Evolutionary conservation across 2,113 vertebrate genomes (phyloP), one percentile per base, ranked within the genome.

Genomic region (Helogale parvula): DNA sequence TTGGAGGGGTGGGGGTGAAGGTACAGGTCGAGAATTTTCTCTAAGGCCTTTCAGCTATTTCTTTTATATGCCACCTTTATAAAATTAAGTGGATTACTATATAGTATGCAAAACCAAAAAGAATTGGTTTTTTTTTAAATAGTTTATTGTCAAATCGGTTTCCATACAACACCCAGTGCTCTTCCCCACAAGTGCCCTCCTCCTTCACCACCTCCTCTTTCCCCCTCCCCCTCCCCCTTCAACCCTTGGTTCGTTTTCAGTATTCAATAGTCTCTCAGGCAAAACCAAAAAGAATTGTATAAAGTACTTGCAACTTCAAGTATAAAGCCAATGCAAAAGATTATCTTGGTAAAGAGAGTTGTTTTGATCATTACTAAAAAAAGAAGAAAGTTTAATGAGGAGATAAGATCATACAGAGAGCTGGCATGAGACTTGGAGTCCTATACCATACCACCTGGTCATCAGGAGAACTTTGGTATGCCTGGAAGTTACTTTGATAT

Each of bases 201-300:
- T 41, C 38, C 38, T 3, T 41, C 38, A 41, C 38, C 38, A 41
- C 38, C 38, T 3, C 38, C 38, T 41, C 38, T 41, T 41, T 41
- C 38, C 38, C 38, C 38, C 38, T 41, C 38, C 38, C 3, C 38
- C 38, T 41, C 4, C 38, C 38, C 38, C 38, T 41, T 41, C 38
- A 41, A 41, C 38, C 38, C 38, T 41, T 4, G 38, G 38, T 41
- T 41, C 38, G 38, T 41, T 41, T 41, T 41, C 38, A 41, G 38
- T 41, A 41, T 41, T 41, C 38, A 41, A 41, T 41, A 41, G 38
- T 41, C 38, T 41, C 38, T 41, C 38, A 41, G 38, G 47, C 7
- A 81, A 97, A 97, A 94, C n/a, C 54, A 93, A 94, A 96, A 93
- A 91, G 5, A 38, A 84, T 71, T 91, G 86, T 79, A 90, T 69